phyloP scores from a whole-genome alignment of 2,888 invertebrate species.

The Loripinus fragilis region DNA sequence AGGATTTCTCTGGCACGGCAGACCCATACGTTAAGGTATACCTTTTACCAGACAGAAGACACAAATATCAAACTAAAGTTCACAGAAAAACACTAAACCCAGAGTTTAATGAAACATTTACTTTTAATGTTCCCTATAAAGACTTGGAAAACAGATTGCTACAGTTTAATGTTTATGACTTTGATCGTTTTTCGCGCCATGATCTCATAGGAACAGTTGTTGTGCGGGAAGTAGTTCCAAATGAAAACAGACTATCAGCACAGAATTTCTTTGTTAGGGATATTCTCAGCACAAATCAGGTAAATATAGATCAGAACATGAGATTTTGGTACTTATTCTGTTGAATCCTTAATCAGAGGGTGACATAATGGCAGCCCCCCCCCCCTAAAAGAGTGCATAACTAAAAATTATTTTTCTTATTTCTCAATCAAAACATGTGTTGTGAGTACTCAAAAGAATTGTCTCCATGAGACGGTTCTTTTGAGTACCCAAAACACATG shows the following conservation, averaged over 20 bases:
- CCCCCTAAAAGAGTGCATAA: no score
- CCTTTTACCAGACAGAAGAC: slow-evolving; percentile 92
- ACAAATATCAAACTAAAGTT: slow-evolving; percentile 92
- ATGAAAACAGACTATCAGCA: slow-evolving; percentile 89
- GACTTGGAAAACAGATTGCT: slow-evolving; percentile 90
- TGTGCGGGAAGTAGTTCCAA: slow-evolving; percentile 90
- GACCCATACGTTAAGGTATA: slow-evolving; percentile 95
- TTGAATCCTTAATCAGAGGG: no score
- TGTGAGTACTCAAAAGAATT: no score
- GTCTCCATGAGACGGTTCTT: no score
- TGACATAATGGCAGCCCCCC: no score
- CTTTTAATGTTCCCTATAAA: slow-evolving; percentile 91
- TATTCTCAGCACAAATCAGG: slow-evolving; percentile 87
- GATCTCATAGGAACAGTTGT: slow-evolving; percentile 94
- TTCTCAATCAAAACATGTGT: no score
- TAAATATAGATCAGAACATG: no score
- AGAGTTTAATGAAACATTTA: slow-evolving; percentile 92
- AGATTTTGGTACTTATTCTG: no score
- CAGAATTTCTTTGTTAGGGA: slow-evolving; percentile 94
- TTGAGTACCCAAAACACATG: no score
- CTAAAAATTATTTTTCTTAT: no score
- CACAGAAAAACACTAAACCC: slow-evolving; percentile 92
- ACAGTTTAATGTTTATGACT: slow-evolving; percentile 94
- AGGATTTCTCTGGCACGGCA: slow-evolving; percentile 92
- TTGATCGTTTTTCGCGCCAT: slow-evolving; percentile 94